Base-by-base conservation (phyloP, 2,888 invertebrate species). In the Crematogaster levior region DNA sequence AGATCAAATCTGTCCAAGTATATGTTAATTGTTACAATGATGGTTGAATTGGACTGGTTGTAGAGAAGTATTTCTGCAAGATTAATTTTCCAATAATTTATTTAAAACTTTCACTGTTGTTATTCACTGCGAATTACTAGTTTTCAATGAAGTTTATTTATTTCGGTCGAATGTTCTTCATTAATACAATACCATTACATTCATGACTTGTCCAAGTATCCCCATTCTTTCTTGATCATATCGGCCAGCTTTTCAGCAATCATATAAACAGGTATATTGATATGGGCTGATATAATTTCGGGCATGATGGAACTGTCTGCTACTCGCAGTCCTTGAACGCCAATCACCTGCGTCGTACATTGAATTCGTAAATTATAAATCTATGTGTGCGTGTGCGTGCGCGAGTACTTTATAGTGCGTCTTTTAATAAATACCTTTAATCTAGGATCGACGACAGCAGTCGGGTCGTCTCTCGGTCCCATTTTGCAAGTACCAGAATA, bases 181-280 rank as follows among this genome's bases (percentile, higher is more conserved):
- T 65, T 46, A 27, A 65, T 65, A 46, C 6, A 4, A 0, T 58
- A n/a, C 4, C 18, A 0, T 70, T 3, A 73, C 2, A 1, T 18
- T 24, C 5, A 1, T 48, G 43, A 48, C 21, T 58, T 18, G 0
- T 21, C 82, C 3, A 48, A 82, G 48, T 85, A 89, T 40, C 90
- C 89, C 96, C 96, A 96, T 75, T 94, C 94, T 70, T 92, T 91
- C 89, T 96, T 96, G 37, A 96, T 95, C 93, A 96, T 95, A 92
- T 96, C 96, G 0, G 96, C 95, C 3, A 95, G 96, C 90, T 96
- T 97, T 93, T 97, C 97, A 0, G 96, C 97, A 68, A 97, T 96
- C 97, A 97, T 97, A 53, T 96, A 95, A 0, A 96, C 95, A 7
- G 96, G 96, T 1, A 96, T 96, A 87, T 96, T 96, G 0, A 96